Base-by-base conservation (phyloP, 2,888 invertebrate species). In the Bellardia pandia region DNA sequence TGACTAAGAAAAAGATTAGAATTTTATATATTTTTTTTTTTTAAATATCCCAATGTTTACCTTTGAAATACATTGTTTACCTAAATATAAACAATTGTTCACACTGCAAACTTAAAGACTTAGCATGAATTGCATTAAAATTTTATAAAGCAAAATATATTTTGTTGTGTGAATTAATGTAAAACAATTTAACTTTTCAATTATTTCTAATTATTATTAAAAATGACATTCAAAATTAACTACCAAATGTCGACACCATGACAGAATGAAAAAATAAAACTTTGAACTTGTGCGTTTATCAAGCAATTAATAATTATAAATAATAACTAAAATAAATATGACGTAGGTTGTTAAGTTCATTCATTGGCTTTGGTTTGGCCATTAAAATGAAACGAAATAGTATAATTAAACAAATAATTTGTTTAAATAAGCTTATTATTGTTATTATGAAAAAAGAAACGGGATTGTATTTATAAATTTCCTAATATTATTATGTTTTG, bases 241-340 rank as follows among this genome's bases (percentile, higher is more conserved):
- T 23, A 23, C 23, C 2, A 16, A 53, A n/a, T 16, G n/a, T 56
- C 23, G 13, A 13, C 30, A 3, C 14, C 30, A 60, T 4, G 56
- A 40, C 8, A 53, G 51, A 16, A 42, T 42, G 3, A 8, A 2
- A 62, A 64, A 37, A 1, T n/a, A 16, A 78, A 37, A 78, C 78
- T 78, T 78, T 78, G 60, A 69, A 69, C 69, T 69, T 78, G 42
- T 33, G n/a, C 16, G 5, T 48, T 69, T 60, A 69, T 37, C 58
- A 37, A 64, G 40, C 53, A 53, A 40, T 60, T 60, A 48, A 30
- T 56, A 7, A 9, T 16, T 33, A 56, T 23, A 40, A 72, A 72
- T 56, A 13, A 62, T 11, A 42, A 33, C 16, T 13, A 40, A 45
- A 13, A 14, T 23, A 76, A 53, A 40, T 2, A 68, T 68, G 77